These are phyloP conservation scores for Piscicola geometra DNA, from an alignment of 2,888 invertebrate species.

Conservation along the genomic window DNA sequence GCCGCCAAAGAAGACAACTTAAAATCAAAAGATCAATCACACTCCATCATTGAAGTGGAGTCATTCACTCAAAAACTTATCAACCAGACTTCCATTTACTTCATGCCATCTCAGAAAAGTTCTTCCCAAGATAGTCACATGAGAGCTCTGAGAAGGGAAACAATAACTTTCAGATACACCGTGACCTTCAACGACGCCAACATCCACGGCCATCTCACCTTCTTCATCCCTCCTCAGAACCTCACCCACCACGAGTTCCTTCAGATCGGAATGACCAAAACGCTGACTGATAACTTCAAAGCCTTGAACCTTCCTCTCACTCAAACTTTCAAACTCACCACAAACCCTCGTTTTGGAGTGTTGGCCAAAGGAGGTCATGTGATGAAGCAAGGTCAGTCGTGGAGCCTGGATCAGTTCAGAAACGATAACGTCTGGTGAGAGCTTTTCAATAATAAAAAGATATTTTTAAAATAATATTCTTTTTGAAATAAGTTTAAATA, in stretches of 20 bases:
- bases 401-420: not conserved
- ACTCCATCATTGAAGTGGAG: not conserved
- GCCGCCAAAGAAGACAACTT: not conserved
- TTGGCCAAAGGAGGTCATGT: not conserved
- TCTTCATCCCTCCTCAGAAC: not conserved
- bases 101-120: not conserved
- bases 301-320: not conserved
- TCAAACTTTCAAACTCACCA: not conserved
- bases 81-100: not conserved
- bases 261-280: slow-evolving; percentile 3
- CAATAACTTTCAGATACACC: not conserved
- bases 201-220: not conserved
- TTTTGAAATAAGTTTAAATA: no score
- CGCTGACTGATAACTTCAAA: not conserved
- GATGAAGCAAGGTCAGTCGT: not conserved
- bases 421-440: not conserved
- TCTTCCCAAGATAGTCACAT: not conserved
- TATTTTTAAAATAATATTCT: slow-evolving; percentile 5
- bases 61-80: not conserved
- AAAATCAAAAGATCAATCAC: not conserved
- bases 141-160: not conserved
- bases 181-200: not conserved
- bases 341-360: not conserved
- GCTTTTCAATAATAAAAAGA: no score
- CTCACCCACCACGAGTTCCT: not conserved